Evolutionary conservation across 64 coral and sea anemone species (phyloP), one percentile per base, ranked within the genome.

Genomic region (Exaiptasia diaphana): DNA sequence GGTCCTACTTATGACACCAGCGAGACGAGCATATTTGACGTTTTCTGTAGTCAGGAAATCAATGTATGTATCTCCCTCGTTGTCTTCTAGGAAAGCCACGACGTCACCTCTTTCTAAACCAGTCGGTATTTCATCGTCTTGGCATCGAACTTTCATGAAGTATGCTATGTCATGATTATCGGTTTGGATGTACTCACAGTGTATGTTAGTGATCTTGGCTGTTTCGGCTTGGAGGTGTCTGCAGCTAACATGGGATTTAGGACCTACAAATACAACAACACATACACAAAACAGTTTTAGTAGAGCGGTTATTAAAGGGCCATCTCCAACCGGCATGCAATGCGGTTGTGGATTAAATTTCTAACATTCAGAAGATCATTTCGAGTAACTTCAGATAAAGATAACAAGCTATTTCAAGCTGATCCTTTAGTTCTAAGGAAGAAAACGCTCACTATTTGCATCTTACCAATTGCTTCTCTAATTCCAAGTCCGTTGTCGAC

Each of bases 131-230:
- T 83, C 85, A 58, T 76, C 86, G 1, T 75, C 85, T 27, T 69
- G 21, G 35, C 67, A 71, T 41, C 75, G 64, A 8, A 88, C 53
- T 14, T 71, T 80, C 58, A 90, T 89, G 35, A 80, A 84, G 40
- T 85, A 89, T 41, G 91, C 91, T 18, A 95, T 95, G 12, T 95
- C 91, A 75, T 95, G 91, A 22, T 95, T 73, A 7, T 48, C 37
- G 2, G 91, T 95, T 73, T 85, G 18, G 24, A 89, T 63, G 22
- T 76, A 69, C 28, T 89, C 86, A n/a, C 68, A 72, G 15, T 85
- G 68, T 1, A 95, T 39, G 15, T 76, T 63, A 39, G 74, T 89
- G 7, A 95, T 95, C 38, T 63, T 79, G 28, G 91, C 79, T 5
- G 72, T 60, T 53, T 84, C 74, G 1, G 91, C 91, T 52, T 95